Evolutionary conservation across 2,113 vertebrate genomes (phyloP).

Genomic region (Aphyosemion australe): DNA sequence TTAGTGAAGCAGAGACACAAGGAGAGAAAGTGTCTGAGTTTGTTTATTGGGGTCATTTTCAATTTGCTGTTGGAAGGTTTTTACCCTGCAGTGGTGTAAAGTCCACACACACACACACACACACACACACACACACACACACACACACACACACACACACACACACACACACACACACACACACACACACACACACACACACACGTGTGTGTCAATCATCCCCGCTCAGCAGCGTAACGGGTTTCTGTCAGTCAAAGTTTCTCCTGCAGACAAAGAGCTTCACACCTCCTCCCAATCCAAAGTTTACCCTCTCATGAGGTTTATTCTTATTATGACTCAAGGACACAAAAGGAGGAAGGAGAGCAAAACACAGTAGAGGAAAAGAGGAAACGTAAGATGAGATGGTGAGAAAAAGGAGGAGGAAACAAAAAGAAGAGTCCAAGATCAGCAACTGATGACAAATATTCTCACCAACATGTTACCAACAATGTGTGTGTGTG

Average conservation of each 20-base stretch:
- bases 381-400: not conserved
- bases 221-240: conserved; percentile 26
- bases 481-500: not conserved
- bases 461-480: not conserved
- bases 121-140: no score
- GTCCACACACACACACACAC: conserved; percentile 5
- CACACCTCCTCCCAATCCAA: conserved; percentile 29
- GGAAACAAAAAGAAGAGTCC: not conserved
- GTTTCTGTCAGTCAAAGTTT: conserved; percentile 40
- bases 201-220: conserved; percentile 15
- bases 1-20: not conserved
- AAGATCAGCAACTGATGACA: not conserved
- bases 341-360: not conserved
- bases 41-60: conserved; percentile 45
- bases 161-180: not conserved
- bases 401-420: not conserved
- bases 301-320: conserved; percentile 9
- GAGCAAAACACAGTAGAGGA: not conserved
- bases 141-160: not conserved
- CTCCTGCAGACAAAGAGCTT: conserved; percentile 4
- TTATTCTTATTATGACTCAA: not conserved
- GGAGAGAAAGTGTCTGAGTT: not conserved
- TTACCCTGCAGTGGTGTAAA: conserved; percentile 16
- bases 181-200: not conserved
- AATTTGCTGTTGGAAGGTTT: conserved; percentile 33